Evolutionary conservation across 1,140 invertebrate genomes (phyloP), one percentile per base, ranked within the genome.

Genomic region (Aporrectodea caliginosa): DNA sequence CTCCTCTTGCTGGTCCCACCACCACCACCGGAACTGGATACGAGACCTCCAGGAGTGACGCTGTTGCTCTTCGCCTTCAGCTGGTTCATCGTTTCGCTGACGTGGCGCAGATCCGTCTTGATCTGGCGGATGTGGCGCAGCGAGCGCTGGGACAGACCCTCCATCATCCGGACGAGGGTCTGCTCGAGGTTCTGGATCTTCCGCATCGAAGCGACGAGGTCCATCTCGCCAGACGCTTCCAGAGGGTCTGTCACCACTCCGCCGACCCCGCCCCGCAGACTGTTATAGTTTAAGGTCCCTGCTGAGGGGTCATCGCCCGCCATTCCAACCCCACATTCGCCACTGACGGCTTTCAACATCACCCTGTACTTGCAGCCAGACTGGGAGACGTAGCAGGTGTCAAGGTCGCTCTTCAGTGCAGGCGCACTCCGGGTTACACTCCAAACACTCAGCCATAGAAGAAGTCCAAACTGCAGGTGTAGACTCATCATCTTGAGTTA

Each of bases 101-200:
- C 27, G 70, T 78, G 14, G 2, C 77, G 68, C 29, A 78, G 70
- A 30, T 78, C 70, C 16, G 72, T 68, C 68, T 84, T 82, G 0
- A 84, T 79, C 80, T 80, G 79, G 31, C 84, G 77, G 35, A 83
- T 78, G 27, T 82, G 81, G 14, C 83, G 72, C 69, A 82, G 70
- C 16, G 84, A 80, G 14, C 82, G 78, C 16, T 73, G 79, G 22
- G 81, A 82, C 33, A 85, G 75, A 1, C 82, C 27, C 1, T 82
- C 80, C 79, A 84, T 83, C 14, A 81, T 81, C 31, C 43, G 32
- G 1, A 35, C 27, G 30, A 80, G 33, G 1, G 33, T 30, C n/a
- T 31, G 22, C 69, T 80, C 77, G 12, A 80, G 34, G 22, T 16
- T 35, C 30, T 73, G 69, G 22, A 80, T 34, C 33, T 78, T 80